phyloP scores from a whole-genome alignment of 2,113 vertebrate genomes.

The Microtus pennsylvanicus region DNA sequence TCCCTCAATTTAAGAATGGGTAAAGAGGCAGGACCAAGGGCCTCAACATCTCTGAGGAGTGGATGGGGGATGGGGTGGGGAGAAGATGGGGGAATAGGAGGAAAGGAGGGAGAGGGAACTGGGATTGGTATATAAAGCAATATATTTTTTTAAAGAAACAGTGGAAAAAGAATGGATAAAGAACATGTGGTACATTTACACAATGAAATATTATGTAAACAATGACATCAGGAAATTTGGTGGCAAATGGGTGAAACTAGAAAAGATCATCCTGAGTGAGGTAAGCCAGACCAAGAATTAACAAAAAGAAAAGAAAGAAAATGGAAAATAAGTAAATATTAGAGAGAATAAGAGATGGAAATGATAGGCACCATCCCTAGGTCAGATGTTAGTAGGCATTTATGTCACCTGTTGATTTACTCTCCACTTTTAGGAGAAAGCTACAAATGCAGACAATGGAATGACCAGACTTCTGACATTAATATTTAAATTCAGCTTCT shows the following conservation, averaged over 20 bases:
- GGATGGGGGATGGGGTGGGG: too few species aligned
- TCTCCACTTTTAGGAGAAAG: background rate
- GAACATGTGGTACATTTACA: background rate
- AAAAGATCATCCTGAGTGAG: background rate
- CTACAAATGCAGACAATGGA: too few species aligned
- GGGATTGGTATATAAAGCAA: too few species aligned
- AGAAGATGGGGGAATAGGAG: too few species aligned
- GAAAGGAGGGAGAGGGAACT: too few species aligned
- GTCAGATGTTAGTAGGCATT: background rate
- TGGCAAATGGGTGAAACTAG: background rate
- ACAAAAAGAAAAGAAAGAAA: background rate
- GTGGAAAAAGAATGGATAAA: background rate
- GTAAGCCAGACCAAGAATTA: background rate
- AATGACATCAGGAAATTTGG: background rate
- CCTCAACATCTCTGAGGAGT: too few species aligned
- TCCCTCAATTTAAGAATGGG: background rate
- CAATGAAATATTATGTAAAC: background rate
- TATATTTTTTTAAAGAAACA: too few species aligned
- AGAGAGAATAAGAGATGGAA: background rate
- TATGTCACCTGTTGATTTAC: background rate
- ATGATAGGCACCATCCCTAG: too few species aligned
- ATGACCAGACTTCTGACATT: background rate
- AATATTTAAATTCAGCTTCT: background rate
- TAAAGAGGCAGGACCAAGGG: background rate
- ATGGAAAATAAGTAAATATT: background rate